These are phyloP conservation scores for Labia minor DNA, from an alignment of 2,888 invertebrate species.

Conservation along the genomic window DNA sequence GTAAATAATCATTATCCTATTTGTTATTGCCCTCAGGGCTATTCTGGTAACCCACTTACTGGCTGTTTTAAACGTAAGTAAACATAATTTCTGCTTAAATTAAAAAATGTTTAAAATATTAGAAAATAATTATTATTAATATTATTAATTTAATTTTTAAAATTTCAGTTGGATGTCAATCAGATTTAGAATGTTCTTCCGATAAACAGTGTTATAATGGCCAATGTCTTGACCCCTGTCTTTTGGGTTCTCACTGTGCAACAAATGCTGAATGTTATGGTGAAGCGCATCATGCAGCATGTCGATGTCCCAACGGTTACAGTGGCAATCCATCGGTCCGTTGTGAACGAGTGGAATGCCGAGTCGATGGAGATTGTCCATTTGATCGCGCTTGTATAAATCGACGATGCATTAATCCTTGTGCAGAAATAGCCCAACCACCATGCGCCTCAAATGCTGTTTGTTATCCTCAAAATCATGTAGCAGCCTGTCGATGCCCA, in stretches of 20 bases:
- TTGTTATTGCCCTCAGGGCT: constrained; percentile 71
- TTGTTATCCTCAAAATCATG: constrained; percentile 70
- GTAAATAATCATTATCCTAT: constrained; percentile 76
- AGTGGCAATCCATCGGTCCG: constrained; percentile 69
- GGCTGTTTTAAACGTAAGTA: constrained; percentile 61
- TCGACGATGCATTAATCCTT: constrained; percentile 69
- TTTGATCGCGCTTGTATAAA: constrained; percentile 59
- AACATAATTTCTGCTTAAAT: background rate
- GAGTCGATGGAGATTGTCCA: constrained; percentile 66
- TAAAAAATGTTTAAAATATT: background rate
- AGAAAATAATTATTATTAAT: constrained; percentile 24
- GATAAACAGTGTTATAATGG: constrained; percentile 72
- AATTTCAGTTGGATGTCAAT: constrained; percentile 62
- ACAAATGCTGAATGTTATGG: constrained; percentile 77
- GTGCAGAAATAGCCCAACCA: constrained; percentile 49
- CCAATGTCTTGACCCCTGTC: constrained; percentile 71
- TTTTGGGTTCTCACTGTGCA: constrained; percentile 68
- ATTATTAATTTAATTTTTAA: constrained; percentile 23
- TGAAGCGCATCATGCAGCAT: constrained; percentile 64
- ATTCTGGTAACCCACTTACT: constrained; percentile 72
- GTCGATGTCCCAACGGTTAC: constrained; percentile 65
- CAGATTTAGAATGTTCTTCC: constrained; percentile 69
- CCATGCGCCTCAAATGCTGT: constrained; percentile 76
- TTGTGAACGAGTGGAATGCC: constrained; percentile 69
- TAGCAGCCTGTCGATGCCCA: constrained; percentile 72